Evolutionary conservation across 2,797 vertebrate genomes (phyloP), one percentile per base, ranked within the genome.

Genomic region (Malacoctenus gilli): DNA sequence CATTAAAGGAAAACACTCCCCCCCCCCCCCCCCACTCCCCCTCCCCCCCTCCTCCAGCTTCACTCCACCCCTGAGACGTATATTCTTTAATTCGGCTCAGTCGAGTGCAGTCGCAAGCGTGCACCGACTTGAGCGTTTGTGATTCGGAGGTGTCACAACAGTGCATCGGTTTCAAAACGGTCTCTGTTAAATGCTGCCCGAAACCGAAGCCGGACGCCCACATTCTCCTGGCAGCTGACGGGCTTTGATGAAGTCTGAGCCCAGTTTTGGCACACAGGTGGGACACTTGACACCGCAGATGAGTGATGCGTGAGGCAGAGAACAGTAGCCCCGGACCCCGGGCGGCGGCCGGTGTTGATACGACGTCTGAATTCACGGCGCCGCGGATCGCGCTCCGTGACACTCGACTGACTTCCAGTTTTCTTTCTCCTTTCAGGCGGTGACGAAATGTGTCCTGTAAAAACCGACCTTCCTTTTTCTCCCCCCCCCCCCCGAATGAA

Each of bases 231-330:
- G n/a, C n/a, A n/a, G n/a, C n/a, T 18, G 52, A 71, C 48, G 13
- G 25, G 25, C 41, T 79, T 68, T 61, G 42, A 65, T 52, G 53
- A 39, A 51, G 68, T 34, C 5, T 0, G 19, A 50, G 47, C 38
- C 25, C 38, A 31, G 15, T 62, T 34, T 73, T 59, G 55, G 22
- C 46, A 13, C 36, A 48, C 59, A 79, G 74, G 72, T 82, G 80
- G 43, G 43, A 56, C 72, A 50, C 61, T 80, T 70, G 59, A 35
- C 14, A 10, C 42, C 7, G 20, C 20, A 51, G 59, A 71, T 43
- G 73, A 79, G 37, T 67, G 75, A 82, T 22, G 31, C 4, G n/a
- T 77, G 82, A 78, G 85, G 84, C 77, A 63, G 55, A 69, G 61
- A 85, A 72, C 60, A n/a, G n/a, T n/a, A n/a, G n/a, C n/a, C n/a